Evolutionary conservation across 2,888 invertebrate genomes (phyloP), one percentile per base, ranked within the genome.

Genomic region (Eueremaeus valkanovi): DNA sequence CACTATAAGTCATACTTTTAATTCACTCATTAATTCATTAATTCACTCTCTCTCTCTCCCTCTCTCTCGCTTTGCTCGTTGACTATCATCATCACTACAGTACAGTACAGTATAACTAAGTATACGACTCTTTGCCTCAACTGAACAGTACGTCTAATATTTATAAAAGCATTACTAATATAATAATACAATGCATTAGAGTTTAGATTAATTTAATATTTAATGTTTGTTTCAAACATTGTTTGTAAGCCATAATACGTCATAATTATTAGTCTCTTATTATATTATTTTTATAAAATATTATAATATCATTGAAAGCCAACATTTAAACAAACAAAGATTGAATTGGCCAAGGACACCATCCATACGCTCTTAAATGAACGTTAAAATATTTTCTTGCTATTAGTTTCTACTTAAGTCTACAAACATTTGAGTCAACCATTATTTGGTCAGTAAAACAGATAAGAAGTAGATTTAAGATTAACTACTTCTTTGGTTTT

Each of bases 241-340:
- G 9, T n/a, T 27, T 13, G 13, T 61, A 61, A 61, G 61, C 61
- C 24, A 61, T 61, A n/a, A 36, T 5, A 36, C 66, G 33, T 36
- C 33, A 66, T 66, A 66, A 66, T 66, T 66, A 66, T 36, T 11
- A 33, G n/a, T n/a, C n/a, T n/a, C 21, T 27, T 29, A 29, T 27
- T n/a, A 31, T 27, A 61, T 61, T 29, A 61, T 29, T 61, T 29
- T 61, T 29, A 29, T 29, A 29, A 29, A 27, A 61, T 36, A n/a
- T 36, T 11, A 36, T 36, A 8, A 36, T 11, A 36, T 36, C 36
- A 18, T 49, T 16, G 6, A 58, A 66, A 66, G 18, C n/a, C 36
- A 36, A n/a, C 36, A 66, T 66, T 66, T 66, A 66, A n/a, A 33
- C 66, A 66, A 66, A 66, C 66, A 66, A 66, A 24, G 21, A 27